Evolutionary conservation across 2,888 invertebrate species (phyloP), one percentile per base, ranked within the genome.

Genomic region (Euzophera pinguis): DNA sequence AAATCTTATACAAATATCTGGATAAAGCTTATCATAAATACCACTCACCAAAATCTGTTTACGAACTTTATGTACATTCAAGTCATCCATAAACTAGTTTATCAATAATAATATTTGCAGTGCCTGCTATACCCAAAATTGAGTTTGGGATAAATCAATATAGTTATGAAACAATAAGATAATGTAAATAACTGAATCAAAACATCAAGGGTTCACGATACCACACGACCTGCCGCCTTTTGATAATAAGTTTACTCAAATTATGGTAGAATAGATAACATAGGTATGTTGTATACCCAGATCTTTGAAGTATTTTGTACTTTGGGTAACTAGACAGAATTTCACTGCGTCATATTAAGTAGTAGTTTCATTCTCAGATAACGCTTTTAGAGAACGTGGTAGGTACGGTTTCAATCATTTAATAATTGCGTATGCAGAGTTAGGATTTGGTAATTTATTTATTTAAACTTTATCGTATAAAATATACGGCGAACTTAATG

Each of bases 141-240:
- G 45, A 45, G 32, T 45, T 45, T 39, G 45, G 45, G 43, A 14
- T 16, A 14, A 6, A 45, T 45, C 45, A 45, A 45, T 45, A 45
- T 9, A 9, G n/a, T 45, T 14, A 16, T 45, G 45, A 9, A 32
- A 45, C 10, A 45, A 32, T 32, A 45, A 45, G 45, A 45, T 32
- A 45, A 34, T 32, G 32, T 16, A 32, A 32, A 45, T 45, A 45
- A 45, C 14, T 32, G 32, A 32, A 45, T 32, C 32, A n/a, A n/a
- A n/a, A n/a, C 16, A 45, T 45, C 45, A 32, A 45, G 14, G 14
- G 7, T 4, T 16, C 14, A 1, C 7, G 10, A 14, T 32, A 32
- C 4, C 14, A 3, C 14, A 14, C 5, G 45, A 9, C 14, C 32
- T 16, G 14, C 6, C 3, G 32, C 5, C 6, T 45, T 9, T 13